Base-by-base conservation (phyloP, 1,140 invertebrate species). In the Papilio aristodemus region DNA sequence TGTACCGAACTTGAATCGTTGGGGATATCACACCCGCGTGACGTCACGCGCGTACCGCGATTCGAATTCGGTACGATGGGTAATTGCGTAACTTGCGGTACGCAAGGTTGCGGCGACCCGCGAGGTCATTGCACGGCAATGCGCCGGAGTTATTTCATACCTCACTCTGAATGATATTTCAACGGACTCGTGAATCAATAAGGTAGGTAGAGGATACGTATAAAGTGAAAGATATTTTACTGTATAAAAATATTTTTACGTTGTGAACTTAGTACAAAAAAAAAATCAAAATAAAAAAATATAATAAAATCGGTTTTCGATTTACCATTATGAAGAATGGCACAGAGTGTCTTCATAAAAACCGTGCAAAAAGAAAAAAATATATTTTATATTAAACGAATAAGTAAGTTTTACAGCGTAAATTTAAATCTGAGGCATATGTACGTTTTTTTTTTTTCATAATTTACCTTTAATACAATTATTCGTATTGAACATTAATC, bases 41-140 rank as follows among this genome's bases (percentile, higher is more conserved):
- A 87, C 83, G 85, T 87, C 85, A 87, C 76, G 67, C 14, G 41
- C 69, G 66, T 64, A 50, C 62, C 71, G 62, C 68, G 63, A 67
- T 75, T 75, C 64, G 67, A 76, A 73, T 79, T 79, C 76, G 59
- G 70, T 72, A 75, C 71, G 57, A 60, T 57, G 46, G 11, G 38
- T 36, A 64, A 64, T 64, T 64, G 63, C 63, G 63, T 66, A 66
- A 66, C 63, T 50, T 66, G 41, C 41, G 63, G 63, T 66, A 50
- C 43, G 41, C 63, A 66, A 66, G 63, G 63, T 66, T 66, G 63
- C 25, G 4, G 59, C 59, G 63, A 41, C 25, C 14, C n/a, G n/a
- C n/a, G 63, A 27, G 63, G 63, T 66, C 63, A 66, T 46, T 66
- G 63, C 14, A 66, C 63, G 27, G 41, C 43, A 64, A 19, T 39